phyloP scores from a whole-genome alignment of 2,113 vertebrate genomes.

The Trachemys scripta region DNA sequence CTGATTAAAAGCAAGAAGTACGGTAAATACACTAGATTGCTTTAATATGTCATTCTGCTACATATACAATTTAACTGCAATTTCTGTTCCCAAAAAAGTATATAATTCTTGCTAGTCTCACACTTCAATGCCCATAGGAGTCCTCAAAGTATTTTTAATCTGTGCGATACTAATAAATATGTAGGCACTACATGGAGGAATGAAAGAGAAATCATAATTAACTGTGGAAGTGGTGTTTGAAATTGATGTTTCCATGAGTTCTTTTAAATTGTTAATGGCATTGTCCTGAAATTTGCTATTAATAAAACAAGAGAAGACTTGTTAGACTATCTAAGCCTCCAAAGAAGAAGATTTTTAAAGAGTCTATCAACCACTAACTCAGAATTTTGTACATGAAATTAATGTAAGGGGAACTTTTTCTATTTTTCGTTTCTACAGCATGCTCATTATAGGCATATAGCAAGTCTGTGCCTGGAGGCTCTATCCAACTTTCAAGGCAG shows the following conservation, averaged over 20 bases:
- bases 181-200: background rate
- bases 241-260: slow-evolving; percentile 5
- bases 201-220: background rate
- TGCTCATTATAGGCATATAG: background rate
- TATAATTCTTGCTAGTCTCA: background rate
- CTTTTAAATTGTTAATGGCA: background rate
- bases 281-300: background rate
- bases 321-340: background rate
- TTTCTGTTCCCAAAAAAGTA: background rate
- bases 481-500: background rate
- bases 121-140: background rate
- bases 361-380: background rate
- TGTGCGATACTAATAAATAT: background rate
- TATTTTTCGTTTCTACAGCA: background rate
- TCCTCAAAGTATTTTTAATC: background rate
- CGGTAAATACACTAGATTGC: background rate
- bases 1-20: background rate
- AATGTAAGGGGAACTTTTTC: background rate
- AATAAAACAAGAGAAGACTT: background rate
- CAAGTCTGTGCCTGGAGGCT: background rate
- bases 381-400: background rate
- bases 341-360: background rate
- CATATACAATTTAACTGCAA: background rate
- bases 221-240: background rate
- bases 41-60: background rate